A percentile compares a stretch with the other conserved stretches of the same genome.
Conservation (phyloP, 2,888 invertebrate species). For the Dysmachus trigonus region DNA sequence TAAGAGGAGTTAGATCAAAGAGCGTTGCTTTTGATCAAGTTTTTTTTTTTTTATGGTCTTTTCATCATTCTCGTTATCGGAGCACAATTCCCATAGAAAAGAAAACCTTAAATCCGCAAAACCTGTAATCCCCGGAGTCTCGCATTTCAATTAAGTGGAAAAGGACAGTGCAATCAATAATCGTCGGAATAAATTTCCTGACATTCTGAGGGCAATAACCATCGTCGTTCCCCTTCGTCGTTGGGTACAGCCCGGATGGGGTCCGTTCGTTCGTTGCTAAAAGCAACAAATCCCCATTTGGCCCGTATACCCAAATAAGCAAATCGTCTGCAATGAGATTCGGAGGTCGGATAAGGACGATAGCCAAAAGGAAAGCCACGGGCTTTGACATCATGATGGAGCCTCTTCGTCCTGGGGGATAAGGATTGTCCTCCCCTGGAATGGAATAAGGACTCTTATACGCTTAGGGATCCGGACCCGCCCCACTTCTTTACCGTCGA, state of each 20-base stretch:
- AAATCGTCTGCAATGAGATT: conserved; percentile 4
- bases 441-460: neutral
- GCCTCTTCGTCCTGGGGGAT: neutral
- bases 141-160: conserved; percentile 8
- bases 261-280: neutral
- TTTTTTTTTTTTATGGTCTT: neutral
- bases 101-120: neutral
- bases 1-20: neutral
- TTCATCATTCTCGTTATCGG: neutral
- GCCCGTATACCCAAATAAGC: neutral
- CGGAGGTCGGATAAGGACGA: neutral
- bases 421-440: neutral
- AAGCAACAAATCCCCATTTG: conserved; percentile 16
- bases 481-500: neutral
- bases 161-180: conserved; percentile 19
- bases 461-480: neutral
- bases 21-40: neutral
- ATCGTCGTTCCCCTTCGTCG: neutral
- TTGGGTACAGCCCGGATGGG: neutral
- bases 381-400: conserved; percentile 23
- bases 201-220: neutral
- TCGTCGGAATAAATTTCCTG: neutral
- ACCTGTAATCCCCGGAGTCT: neutral
- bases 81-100: neutral
- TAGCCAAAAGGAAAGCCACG: neutral